These are phyloP conservation scores for Tiliacea aurago DNA, from an alignment of 2,888 invertebrate genomes.

Conservation along the genomic window DNA sequence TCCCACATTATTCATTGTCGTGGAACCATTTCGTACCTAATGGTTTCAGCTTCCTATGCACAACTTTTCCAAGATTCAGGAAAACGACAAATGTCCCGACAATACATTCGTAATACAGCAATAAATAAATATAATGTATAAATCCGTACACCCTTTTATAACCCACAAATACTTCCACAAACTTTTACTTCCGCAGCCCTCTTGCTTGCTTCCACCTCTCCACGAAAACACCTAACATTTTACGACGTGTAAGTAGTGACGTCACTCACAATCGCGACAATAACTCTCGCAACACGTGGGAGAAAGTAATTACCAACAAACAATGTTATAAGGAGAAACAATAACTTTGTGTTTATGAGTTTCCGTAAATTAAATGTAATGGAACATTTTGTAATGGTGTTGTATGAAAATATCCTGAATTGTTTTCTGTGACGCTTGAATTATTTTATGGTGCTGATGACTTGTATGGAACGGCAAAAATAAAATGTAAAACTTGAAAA, in stretches of 20 bases:
- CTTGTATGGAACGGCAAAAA: background rate
- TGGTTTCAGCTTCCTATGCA: background rate
- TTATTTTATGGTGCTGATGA: conserved; percentile 17
- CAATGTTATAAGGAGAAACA: conserved; percentile 42
- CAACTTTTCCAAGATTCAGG: too few species aligned
- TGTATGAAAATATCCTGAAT: conserved; percentile 22
- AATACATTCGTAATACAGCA: background rate
- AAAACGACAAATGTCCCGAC: background rate
- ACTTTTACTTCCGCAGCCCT: background rate
- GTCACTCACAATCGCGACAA: conserved; percentile 33
- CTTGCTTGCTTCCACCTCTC: background rate
- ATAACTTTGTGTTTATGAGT: conserved; percentile 41
- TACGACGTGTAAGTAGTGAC: conserved; percentile 30
- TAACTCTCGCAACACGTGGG: conserved; percentile 19
- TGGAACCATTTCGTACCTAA: background rate
- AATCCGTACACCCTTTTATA: conserved; percentile 17
- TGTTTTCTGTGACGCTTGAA: background rate
- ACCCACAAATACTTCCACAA: conserved; percentile 2
- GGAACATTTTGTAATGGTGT: conserved; percentile 4
- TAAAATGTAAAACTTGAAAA: background rate
- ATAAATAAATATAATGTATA: background rate
- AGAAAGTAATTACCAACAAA: conserved; percentile 37
- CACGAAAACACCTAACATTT: conserved; percentile 8
- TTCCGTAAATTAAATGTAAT: conserved; percentile 36
- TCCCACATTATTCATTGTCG: background rate